A percentile compares a stretch with the other conserved stretches of the same genome.
Conservation (phyloP, 2,888 invertebrate genomes). For the Punctoribates punctum region DNA sequence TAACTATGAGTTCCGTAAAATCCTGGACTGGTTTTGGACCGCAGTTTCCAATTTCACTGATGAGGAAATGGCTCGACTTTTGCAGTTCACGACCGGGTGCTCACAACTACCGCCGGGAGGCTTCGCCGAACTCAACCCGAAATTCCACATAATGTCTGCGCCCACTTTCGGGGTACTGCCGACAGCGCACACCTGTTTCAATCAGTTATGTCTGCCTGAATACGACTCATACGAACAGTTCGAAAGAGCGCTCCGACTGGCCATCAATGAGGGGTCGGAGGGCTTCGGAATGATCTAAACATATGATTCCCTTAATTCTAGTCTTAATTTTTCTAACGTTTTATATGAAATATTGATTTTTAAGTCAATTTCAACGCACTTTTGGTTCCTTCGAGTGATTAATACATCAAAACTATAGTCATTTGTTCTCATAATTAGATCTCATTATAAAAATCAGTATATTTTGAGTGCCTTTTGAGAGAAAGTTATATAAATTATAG, state of each 20-base stretch:
- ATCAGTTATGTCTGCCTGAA: slow-evolving; percentile 90
- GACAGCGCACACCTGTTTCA: slow-evolving; percentile 93
- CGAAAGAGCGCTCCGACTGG: slow-evolving; percentile 72
- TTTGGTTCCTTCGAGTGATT: not conserved
- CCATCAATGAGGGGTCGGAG: slow-evolving; percentile 92
- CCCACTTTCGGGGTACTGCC: slow-evolving; percentile 85
- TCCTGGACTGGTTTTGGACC: slow-evolving; percentile 86
- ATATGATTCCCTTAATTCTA: not conserved
- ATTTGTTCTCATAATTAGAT: slow-evolving; percentile 1
- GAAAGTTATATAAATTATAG: not conserved
- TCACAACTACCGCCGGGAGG: slow-evolving; percentile 87
- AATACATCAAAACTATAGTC: not conserved
- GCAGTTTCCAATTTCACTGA: slow-evolving; percentile 81
- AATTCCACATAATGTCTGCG: slow-evolving; percentile 86
- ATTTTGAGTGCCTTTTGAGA: slow-evolving; percentile 8
- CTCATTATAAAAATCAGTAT: not conserved
- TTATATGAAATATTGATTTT: not conserved
- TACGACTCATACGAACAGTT: slow-evolving; percentile 70
- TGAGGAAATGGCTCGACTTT: slow-evolving; percentile 84
- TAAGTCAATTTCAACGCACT: not conserved
- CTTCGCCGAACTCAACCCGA: slow-evolving; percentile 81
- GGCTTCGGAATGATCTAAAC: slow-evolving; percentile 71
- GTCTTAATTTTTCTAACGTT: slow-evolving; percentile 2
- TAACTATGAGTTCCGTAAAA: slow-evolving; percentile 69
- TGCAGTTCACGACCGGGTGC: slow-evolving; percentile 71